phyloP scores from a whole-genome alignment of 1,140 invertebrate genomes.

The Pemphigus obesinymphae region DNA sequence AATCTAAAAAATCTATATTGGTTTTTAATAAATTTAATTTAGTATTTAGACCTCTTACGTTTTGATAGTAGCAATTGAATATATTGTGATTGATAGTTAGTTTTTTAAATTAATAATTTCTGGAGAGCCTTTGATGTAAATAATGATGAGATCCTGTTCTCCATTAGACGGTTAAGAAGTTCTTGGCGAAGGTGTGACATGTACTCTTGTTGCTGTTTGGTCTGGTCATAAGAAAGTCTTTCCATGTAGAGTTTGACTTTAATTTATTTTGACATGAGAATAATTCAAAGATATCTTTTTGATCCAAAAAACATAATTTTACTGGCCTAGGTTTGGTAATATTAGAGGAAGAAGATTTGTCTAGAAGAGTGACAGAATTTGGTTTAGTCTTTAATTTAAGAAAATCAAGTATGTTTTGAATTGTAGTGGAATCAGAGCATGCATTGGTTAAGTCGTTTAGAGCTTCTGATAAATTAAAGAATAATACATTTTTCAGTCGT shows the following conservation, averaged over 20 bases:
- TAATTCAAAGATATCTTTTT: constrained; percentile 22
- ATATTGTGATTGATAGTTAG: background rate
- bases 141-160: background rate
- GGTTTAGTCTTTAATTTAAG: background rate
- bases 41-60: constrained; percentile 4
- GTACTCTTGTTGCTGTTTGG: background rate
- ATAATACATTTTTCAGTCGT: background rate
- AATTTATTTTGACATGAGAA: constrained; percentile 9
- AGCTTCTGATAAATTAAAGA: background rate
- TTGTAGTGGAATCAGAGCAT: background rate
- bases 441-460: background rate
- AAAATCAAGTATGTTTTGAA: constrained; percentile 24
- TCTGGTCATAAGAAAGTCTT: background rate
- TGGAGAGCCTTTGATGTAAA: background rate
- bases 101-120: background rate
- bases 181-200: constrained; percentile 6
- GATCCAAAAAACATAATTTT: no score
- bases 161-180: background rate
- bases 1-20: constrained; percentile 6
- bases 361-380: constrained; percentile 6
- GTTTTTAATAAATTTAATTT: constrained; percentile 10
- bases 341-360: background rate
- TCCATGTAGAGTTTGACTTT: background rate
- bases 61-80: background rate
- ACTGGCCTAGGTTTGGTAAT: background rate